These are phyloP conservation scores for Drosophila ficusphila DNA, from an alignment of 1,140 invertebrate species.

Conservation along the genomic window DNA sequence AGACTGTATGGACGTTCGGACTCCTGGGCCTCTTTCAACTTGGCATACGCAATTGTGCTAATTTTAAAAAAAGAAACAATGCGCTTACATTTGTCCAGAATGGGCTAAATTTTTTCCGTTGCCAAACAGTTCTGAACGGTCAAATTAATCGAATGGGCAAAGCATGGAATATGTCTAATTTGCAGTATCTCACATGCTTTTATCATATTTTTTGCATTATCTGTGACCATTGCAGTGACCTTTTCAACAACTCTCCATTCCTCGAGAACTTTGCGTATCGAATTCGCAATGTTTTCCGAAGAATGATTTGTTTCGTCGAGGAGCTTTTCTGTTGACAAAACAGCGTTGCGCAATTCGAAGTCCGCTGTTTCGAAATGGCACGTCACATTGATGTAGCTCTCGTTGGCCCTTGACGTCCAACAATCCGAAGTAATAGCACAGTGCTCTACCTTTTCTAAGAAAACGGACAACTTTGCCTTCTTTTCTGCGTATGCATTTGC, in stretches of 20 bases:
- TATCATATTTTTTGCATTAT: constrained; percentile 13
- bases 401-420: constrained; percentile 9
- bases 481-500: constrained; percentile 1
- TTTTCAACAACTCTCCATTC: constrained; percentile 11
- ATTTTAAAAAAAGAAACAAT: neutral
- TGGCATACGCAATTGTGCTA: neutral
- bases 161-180: constrained; percentile 15
- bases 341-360: constrained; percentile 8
- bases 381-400: constrained; percentile 5
- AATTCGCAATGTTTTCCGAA: constrained; percentile 3
- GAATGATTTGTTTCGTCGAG: neutral
- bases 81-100: neutral
- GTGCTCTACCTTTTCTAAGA: constrained; percentile 9
- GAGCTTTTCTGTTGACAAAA: neutral
- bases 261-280: neutral
- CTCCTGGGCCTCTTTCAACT: neutral
- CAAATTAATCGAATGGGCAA: constrained; percentile 4
- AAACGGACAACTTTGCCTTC: neutral
- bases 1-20: neutral
- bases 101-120: neutral
- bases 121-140: neutral
- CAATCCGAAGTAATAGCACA: constrained; percentile 1
- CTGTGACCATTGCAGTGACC: constrained; percentile 7
- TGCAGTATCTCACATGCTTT: constrained; percentile 11
- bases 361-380: constrained; percentile 3